phyloP scores from a whole-genome alignment of 2,888 invertebrate genomes.

The Morpho deidamia region DNA sequence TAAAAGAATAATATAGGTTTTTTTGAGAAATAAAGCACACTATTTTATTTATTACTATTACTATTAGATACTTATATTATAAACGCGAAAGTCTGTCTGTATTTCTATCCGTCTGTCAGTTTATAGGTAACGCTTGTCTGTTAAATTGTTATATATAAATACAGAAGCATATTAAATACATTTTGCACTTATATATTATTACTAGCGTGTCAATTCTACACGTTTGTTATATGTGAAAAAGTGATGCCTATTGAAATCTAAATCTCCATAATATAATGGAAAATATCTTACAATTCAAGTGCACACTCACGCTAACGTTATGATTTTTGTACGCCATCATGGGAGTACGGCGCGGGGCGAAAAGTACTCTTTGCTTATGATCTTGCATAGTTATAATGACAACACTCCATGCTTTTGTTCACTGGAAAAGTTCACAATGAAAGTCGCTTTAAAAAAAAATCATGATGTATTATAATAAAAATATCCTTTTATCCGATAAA shows the following conservation, averaged over 20 bases:
- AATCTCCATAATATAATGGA: conserved; percentile 17
- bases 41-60: too few relatives aligned
- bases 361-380: conserved; percentile 19
- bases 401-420: conserved; percentile 18
- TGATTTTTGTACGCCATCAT: conserved; percentile 18
- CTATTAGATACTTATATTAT: too few relatives aligned
- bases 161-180: too few relatives aligned
- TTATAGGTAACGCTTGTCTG: too few relatives aligned
- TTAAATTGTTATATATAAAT: too few relatives aligned
- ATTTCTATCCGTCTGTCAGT: too few relatives aligned
- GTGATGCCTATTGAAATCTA: conserved; percentile 9
- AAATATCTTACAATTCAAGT: conserved; percentile 22
- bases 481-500: too few relatives aligned
- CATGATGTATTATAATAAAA: not conserved
- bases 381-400: conserved; percentile 21
- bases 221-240: not conserved
- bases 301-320: conserved; percentile 17
- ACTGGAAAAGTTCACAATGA: not conserved
- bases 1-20: too few relatives aligned
- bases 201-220: not conserved
- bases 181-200: not conserved
- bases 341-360: conserved; percentile 12
- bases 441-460: not conserved
- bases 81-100: too few relatives aligned
- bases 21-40: too few relatives aligned